A percentile compares a stretch with the other conserved stretches of the same genome.
Conservation (phyloP, 2,797 vertebrate species). For the Orestias chungarensis region DNA sequence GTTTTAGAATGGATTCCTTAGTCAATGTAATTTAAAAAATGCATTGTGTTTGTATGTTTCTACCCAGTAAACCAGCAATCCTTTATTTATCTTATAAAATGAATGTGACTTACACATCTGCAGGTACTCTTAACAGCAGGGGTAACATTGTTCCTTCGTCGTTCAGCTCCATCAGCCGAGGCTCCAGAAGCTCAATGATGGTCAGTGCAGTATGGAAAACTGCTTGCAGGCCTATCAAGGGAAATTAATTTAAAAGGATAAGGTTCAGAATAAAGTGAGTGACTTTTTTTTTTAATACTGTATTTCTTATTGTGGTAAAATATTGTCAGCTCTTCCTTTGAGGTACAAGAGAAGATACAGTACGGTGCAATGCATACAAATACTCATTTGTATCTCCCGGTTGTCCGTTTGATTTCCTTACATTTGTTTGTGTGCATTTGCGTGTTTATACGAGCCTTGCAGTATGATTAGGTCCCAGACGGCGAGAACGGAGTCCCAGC, state of each 20-base stretch:
- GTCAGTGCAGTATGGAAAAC: conserved; percentile 75
- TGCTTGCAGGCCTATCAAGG: conserved; percentile 68
- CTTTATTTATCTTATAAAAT: not conserved
- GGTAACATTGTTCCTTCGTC: conserved; percentile 74
- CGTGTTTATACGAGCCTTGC: conserved; percentile 60
- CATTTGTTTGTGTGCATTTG: not conserved
- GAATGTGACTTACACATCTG: conserved; percentile 71
- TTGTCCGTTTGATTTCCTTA: not conserved
- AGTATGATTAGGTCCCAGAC: conserved; percentile 81
- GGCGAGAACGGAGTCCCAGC: conserved; percentile 82
- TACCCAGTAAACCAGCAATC: not conserved
- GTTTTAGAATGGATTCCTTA: not conserved
- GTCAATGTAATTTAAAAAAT: conserved; percentile 1
- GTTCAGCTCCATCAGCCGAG: conserved; percentile 70
- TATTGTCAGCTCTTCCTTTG: not conserved
- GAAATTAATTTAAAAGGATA: too few species aligned
- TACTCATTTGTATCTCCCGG: not conserved
- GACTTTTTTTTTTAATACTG: not conserved
- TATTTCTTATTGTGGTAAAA: not conserved
- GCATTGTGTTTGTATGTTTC: too few species aligned
- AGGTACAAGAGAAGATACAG: not conserved
- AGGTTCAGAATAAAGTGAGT: too few species aligned
- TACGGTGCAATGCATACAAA: not conserved
- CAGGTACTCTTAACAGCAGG: conserved; percentile 76
- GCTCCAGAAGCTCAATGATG: conserved; percentile 76